These are phyloP conservation scores for Leptura quadrifasciata DNA, from an alignment of 2,888 invertebrate genomes.

Conservation along the genomic window DNA sequence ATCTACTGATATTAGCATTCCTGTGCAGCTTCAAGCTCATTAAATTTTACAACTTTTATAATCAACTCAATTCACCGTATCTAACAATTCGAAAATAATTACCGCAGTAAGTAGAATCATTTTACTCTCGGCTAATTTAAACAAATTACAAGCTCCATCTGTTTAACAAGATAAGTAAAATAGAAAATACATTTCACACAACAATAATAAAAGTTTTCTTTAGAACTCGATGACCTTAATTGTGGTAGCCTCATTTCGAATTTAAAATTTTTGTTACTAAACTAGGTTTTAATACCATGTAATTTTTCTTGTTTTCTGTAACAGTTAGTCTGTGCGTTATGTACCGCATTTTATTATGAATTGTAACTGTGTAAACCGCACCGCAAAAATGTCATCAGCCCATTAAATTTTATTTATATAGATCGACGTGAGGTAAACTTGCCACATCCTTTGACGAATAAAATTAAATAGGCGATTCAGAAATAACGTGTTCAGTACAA, in stretches of 20 bases:
- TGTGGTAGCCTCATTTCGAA: neutral
- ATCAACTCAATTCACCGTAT: neutral
- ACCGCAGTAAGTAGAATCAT: neutral
- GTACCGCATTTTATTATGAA: constrained; percentile 1
- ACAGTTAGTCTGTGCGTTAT: constrained; percentile 11
- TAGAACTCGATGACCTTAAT: neutral
- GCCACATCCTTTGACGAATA: constrained; percentile 22
- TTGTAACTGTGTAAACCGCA: constrained; percentile 11
- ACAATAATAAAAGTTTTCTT: constrained; percentile 2
- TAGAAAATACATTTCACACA: constrained; percentile 7
- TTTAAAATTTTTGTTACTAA: neutral
- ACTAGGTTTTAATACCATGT: constrained; percentile 7
- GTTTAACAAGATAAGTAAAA: constrained; percentile 7
- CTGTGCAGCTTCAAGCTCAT: neutral
- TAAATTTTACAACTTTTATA: neutral
- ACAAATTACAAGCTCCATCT: constrained; percentile 7
- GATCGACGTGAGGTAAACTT: neutral
- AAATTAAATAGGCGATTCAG: no score
- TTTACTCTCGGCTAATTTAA: neutral
- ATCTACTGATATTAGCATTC: no score
- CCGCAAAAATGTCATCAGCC: constrained; percentile 10
- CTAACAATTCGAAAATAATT: neutral
- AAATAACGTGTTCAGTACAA: no score
- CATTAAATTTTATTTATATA: constrained; percentile 16
- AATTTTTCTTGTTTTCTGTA: constrained; percentile 18